phyloP scores from a whole-genome alignment of 2,113 vertebrate genomes.

The Neolamprologus modestus region DNA sequence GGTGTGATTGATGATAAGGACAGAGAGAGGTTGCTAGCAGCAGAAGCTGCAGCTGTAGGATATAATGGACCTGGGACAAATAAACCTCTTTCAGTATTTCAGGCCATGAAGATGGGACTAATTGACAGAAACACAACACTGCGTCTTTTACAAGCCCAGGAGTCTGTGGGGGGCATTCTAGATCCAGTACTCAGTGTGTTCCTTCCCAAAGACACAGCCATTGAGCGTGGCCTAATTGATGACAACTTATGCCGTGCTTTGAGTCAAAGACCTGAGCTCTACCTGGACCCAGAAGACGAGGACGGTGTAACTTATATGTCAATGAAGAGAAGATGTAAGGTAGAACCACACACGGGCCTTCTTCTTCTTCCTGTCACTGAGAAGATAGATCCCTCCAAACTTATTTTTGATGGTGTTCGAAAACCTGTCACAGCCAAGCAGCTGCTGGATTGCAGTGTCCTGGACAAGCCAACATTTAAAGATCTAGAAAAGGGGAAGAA shows the following conservation, averaged over 20 bases:
- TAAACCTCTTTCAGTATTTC: slow-evolving; percentile 78
- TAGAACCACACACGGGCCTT: slow-evolving; percentile 81
- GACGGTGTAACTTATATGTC: slow-evolving; percentile 73
- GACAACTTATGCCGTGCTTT: slow-evolving; percentile 39
- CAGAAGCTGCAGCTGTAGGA: slow-evolving; percentile 84
- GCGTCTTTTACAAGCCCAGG: slow-evolving; percentile 85
- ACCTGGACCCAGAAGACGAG: slow-evolving; percentile 56
- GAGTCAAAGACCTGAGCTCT: slow-evolving; percentile 43
- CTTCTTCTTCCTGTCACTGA: slow-evolving; percentile 75
- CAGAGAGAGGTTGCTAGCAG: slow-evolving; percentile 78
- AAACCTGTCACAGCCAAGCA: slow-evolving; percentile 89
- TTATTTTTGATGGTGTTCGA: slow-evolving; percentile 86
- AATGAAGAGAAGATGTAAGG: slow-evolving; percentile 78
- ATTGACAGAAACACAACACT: slow-evolving; percentile 78
- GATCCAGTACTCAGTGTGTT: slow-evolving; percentile 86
- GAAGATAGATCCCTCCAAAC: slow-evolving; percentile 75
- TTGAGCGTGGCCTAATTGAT: slow-evolving; percentile 80
- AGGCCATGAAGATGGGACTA: slow-evolving; percentile 87
- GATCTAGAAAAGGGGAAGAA: slow-evolving; percentile 80
- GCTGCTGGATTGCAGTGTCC: slow-evolving; percentile 83
- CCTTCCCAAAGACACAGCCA: slow-evolving; percentile 81
- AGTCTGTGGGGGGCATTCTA: slow-evolving; percentile 82
- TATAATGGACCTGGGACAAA: slow-evolving; percentile 77
- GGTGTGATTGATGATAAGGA: slow-evolving; percentile 83
- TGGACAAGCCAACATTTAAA: slow-evolving; percentile 81